Conservation (phyloP, 2,113 vertebrate genomes). For the Acanthisitta chloris region DNA sequence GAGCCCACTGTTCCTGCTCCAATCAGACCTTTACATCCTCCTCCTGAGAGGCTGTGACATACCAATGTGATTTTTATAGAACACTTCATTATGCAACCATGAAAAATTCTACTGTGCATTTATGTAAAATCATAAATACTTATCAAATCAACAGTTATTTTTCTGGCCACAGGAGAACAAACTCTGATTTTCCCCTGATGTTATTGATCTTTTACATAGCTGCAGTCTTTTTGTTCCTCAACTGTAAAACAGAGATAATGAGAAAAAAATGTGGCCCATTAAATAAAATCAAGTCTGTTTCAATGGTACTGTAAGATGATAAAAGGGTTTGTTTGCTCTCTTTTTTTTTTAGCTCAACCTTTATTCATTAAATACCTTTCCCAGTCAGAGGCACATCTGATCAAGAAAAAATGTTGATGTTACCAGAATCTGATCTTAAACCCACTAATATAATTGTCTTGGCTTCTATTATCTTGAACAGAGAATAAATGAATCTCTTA, state of each 20-base stretch:
- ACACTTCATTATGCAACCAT: not conserved
- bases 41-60: not conserved
- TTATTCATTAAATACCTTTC: not conserved
- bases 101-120: not conserved
- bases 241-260: not conserved
- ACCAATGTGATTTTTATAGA: not conserved
- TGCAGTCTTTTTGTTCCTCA: not conserved
- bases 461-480: not conserved
- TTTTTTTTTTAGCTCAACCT: not conserved
- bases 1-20: not conserved
- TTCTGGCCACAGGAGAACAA: not conserved
- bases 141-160: not conserved
- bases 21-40: not conserved
- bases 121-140: not conserved
- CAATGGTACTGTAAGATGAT: not conserved
- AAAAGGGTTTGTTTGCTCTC: fast-evolving
- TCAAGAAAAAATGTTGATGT: not conserved
- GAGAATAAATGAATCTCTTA: not conserved
- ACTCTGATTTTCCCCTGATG: not conserved
- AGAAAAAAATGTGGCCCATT: not conserved
- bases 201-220: not conserved
- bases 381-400: not conserved
- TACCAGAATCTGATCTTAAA: not conserved
- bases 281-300: not conserved
- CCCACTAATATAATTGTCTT: not conserved